Percentiles rank a stretch among this genome's conserved stretches.
phyloP scores from a whole-genome alignment of 2,888 invertebrate genomes.

The Argyra leucocephala region DNA sequence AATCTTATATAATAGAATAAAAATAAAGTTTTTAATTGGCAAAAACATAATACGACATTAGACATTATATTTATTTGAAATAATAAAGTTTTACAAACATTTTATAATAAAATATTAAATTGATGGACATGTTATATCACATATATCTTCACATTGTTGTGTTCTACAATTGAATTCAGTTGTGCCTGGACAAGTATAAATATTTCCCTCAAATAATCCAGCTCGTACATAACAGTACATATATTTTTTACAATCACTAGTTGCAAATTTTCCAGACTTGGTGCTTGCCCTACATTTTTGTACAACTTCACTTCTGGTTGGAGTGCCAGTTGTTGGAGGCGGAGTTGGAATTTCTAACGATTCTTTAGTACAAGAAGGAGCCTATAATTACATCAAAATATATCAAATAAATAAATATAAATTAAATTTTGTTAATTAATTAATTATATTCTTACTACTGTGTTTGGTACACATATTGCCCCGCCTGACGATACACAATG shows the following conservation, averaged over 20 bases:
- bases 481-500: background rate
- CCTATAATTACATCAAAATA: background rate
- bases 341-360: background rate
- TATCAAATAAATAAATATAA: background rate
- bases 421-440: background rate
- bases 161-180: background rate
- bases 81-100: too few relatives aligned
- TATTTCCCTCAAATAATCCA: background rate
- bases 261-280: background rate
- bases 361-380: background rate
- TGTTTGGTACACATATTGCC: too few relatives aligned
- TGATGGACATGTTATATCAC: background rate
- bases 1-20: too few relatives aligned
- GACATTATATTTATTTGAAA: too few relatives aligned
- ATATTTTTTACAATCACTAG: background rate
- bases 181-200: background rate
- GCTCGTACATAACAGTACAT: background rate
- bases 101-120: too few relatives aligned
- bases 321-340: background rate
- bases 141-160: background rate
- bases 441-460: background rate
- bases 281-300: background rate
- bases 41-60: too few relatives aligned
- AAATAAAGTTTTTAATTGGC: too few relatives aligned
- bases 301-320: background rate